Evolutionary conservation across 1,140 invertebrate species (phyloP).

Genomic region (Rhopalosiphum padi): DNA sequence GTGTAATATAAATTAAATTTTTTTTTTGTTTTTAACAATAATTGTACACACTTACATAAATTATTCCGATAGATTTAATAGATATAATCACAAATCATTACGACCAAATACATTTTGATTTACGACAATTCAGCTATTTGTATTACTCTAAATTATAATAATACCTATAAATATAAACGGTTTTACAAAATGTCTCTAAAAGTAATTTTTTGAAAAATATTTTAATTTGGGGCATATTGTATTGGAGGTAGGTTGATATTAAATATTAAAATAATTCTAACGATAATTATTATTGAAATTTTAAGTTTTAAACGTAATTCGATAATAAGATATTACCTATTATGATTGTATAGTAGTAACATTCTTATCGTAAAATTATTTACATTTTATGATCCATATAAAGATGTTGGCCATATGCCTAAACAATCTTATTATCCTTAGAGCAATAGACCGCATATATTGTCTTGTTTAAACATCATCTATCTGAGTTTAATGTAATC

Average conservation of each 20-base stretch:
- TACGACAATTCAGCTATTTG: background rate
- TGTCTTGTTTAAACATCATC: background rate
- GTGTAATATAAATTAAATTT: background rate
- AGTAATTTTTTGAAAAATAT: background rate
- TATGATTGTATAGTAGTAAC: background rate
- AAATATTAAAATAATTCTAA: background rate
- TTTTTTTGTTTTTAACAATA: background rate
- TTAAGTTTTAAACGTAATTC: background rate
- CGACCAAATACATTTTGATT: background rate
- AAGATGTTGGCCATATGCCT: constrained; percentile 4
- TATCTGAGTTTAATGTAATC: background rate
- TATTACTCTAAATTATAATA: background rate
- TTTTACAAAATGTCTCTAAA: background rate
- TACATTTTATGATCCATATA: background rate
- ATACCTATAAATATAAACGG: background rate
- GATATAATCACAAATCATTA: background rate
- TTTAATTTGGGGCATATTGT: background rate
- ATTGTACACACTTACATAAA: background rate
- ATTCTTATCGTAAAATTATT: background rate
- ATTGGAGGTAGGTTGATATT: background rate
- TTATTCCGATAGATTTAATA: background rate
- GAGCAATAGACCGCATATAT: background rate
- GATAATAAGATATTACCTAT: background rate
- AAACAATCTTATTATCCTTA: background rate
- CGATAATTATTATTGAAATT: background rate